phyloP scores from a whole-genome alignment of 2,113 vertebrate species.

The Oreochromis tanganicae region DNA sequence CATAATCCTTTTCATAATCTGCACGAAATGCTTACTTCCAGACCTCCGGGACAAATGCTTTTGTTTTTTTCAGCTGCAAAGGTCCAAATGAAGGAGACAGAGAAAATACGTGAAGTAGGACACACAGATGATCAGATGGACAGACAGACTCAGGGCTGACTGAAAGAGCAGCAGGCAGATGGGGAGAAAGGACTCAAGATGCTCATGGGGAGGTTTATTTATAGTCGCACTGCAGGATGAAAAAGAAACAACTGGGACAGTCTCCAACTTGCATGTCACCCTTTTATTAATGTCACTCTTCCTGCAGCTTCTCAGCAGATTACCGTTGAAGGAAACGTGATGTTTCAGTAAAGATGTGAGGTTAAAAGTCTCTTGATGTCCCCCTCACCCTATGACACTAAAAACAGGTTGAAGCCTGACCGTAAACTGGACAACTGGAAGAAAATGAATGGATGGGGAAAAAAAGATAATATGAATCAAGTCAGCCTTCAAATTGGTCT shows the following conservation, averaged over 20 bases:
- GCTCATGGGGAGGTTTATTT: not conserved
- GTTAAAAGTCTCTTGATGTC: not conserved
- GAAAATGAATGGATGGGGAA: not conserved
- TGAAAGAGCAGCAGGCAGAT: not conserved
- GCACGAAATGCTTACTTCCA: not conserved
- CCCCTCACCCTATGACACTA: not conserved
- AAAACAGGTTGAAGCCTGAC: not conserved
- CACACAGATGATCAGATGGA: not conserved
- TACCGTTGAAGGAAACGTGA: not conserved
- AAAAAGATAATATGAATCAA: not conserved
- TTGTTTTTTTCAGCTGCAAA: not conserved
- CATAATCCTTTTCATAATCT: not conserved
- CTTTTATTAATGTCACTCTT: not conserved
- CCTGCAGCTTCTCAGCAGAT: not conserved
- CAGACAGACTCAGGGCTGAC: not conserved
- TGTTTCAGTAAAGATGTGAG: not conserved
- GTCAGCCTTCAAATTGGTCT: fast-evolving
- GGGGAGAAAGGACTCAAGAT: not conserved
- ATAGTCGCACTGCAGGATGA: not conserved
- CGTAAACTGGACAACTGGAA: not conserved
- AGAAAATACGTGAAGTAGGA: not conserved
- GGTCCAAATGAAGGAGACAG: not conserved
- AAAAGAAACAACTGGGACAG: not conserved
- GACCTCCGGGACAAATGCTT: not conserved
- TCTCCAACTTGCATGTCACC: not conserved